Base-by-base conservation (phyloP, 2,113 vertebrate genomes). In the Barnardius zonarius region DNA sequence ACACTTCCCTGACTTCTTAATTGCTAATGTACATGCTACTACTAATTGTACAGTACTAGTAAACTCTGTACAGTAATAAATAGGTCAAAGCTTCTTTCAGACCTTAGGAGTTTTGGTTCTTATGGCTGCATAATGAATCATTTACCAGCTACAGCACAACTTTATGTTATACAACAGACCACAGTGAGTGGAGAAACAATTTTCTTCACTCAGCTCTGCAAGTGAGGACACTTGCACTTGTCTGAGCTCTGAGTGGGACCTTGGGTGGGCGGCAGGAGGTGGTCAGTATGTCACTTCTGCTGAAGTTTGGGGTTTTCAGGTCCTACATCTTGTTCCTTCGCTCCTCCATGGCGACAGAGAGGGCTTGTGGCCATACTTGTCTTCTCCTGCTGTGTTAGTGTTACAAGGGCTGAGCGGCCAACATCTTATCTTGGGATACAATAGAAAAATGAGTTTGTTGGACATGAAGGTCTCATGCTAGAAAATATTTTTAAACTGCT, bases 1-100 rank as follows among this genome's bases (percentile, higher is more conserved):
- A 31, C 41, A 88, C 92, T 93, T 74, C 83, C 61, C 51, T 98
- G 97, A 97, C 95, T 97, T 95, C 87, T 83, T 97, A 98, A 98
- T 97, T 97, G 92, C 92, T 95, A 96, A 96, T 93, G 87, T 93
- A 96, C 90, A 64, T 49, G 72, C 55, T 96, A 94, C 83, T 88
- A 96, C 84, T 94, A 98, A 97, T 96, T 97, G 96, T 96, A 97
- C 86, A 93, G 94, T 93, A 95, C 72, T 63, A 81, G 61, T 83
- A 97, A 97, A 76, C 83, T 96, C 86, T 93, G 67, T 93, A 81
- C 66, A 93, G 64, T 83, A 95, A 96, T 86, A 96, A 96, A 66
- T 24, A 84, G 62, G 80, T 94, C 95, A 94, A 80, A 46, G 28
- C 41, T 94, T 55, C 93, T 96, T 89, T 80, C 59, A 96, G 68